Evolutionary conservation across 2,113 vertebrate species (phyloP).

Genomic region (Pachyramphus minor): DNA sequence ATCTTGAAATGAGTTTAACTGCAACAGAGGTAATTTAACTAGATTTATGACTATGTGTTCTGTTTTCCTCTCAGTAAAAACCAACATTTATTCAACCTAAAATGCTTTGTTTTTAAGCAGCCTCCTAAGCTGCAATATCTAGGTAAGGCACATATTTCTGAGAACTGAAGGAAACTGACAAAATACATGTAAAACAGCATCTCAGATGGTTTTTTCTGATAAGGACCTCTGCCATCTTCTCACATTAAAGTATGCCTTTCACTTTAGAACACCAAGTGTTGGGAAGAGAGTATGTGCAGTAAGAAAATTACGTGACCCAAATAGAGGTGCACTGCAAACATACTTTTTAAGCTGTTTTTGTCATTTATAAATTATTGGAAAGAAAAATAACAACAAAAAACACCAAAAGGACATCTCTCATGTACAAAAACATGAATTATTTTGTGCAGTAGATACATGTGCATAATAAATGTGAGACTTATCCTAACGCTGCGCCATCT

Average conservation of each 20-base stretch:
- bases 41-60: background rate
- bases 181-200: background rate
- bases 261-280: background rate
- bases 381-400: background rate
- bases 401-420: background rate
- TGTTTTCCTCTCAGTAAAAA: background rate
- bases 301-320: background rate
- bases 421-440: background rate
- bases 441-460: background rate
- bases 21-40: background rate
- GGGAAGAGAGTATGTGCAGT: background rate
- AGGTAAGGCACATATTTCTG: background rate
- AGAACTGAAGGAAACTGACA: background rate
- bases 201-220: background rate
- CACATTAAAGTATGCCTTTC: background rate
- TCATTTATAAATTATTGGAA: background rate
- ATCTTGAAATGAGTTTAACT: background rate
- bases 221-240: background rate
- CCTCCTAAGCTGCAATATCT: background rate
- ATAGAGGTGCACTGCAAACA: background rate
- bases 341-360: background rate
- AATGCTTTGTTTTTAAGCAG: background rate
- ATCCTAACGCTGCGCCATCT: background rate
- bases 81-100: background rate
- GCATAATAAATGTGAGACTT: background rate